Percentiles rank a stretch among this genome's conserved stretches.
phyloP scores from a whole-genome alignment of 2,113 vertebrate species.

The Butastur rufipennis region DNA sequence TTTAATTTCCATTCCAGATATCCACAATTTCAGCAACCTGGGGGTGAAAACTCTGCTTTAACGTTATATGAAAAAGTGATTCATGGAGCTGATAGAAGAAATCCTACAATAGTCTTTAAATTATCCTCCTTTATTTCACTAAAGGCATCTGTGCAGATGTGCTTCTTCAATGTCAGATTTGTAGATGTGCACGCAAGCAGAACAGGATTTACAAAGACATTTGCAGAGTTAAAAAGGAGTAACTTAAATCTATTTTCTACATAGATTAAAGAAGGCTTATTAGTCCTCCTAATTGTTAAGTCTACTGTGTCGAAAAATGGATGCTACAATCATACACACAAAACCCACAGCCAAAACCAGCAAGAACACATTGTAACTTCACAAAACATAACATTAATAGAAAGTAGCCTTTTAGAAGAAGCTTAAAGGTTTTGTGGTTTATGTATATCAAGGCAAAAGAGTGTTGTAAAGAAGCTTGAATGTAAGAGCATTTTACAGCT shows the following conservation, averaged over 20 bases:
- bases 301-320: not conserved
- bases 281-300: fast-evolving
- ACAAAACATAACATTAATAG: not conserved
- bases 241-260: not conserved
- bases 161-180: not conserved
- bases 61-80: not conserved
- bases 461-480: not conserved
- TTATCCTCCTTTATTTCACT: not conserved
- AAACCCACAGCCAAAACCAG: not conserved
- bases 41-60: not conserved
- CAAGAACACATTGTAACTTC: not conserved
- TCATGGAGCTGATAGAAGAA: not conserved
- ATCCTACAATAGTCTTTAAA: not conserved
- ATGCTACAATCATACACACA: not conserved
- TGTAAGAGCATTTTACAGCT: not conserved
- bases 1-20: not conserved
- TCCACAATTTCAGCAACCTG: not conserved
- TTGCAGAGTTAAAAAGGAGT: not conserved
- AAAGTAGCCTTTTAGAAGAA: not conserved
- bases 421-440: not conserved
- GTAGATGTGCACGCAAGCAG: not conserved
- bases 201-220: not conserved
- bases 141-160: not conserved
- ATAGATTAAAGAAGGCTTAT: not conserved
- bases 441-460: not conserved